Conservation (phyloP, 1,140 invertebrate species). For the Cotesia vestalis region DNA sequence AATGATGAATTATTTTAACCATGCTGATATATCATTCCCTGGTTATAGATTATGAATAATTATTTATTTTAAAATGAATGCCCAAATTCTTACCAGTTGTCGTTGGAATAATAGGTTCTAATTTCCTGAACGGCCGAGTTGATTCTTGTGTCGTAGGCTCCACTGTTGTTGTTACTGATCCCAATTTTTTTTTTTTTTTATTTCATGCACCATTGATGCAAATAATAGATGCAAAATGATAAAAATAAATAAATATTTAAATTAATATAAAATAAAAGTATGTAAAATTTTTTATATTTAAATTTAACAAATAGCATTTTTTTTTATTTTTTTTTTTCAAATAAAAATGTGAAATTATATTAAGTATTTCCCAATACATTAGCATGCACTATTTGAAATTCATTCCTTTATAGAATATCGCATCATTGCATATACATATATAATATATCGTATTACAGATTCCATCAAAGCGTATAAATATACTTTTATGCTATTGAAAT, state of each 20-base stretch:
- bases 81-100: slow-evolving; percentile 57
- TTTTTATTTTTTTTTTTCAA: too few relatives aligned
- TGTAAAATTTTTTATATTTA: slow-evolving; percentile 38
- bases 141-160: slow-evolving; percentile 56
- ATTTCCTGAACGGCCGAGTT: slow-evolving; percentile 56
- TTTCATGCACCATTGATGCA: slow-evolving; percentile 66
- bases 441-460: not conserved
- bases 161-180: slow-evolving; percentile 64
- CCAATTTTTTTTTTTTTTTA: slow-evolving; percentile 42
- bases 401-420: not conserved
- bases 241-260: slow-evolving; percentile 45
- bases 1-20: not conserved
- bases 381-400: too few relatives aligned
- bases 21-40: slow-evolving; percentile 34
- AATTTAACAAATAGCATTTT: slow-evolving; percentile 16
- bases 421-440: not conserved
- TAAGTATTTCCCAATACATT: not conserved
- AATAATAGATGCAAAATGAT: slow-evolving; percentile 55
- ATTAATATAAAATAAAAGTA: slow-evolving; percentile 36
- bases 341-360: slow-evolving; percentile 4
- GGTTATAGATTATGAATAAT: not conserved
- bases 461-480: too few relatives aligned
- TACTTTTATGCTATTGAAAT: too few relatives aligned
- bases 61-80: not conserved
- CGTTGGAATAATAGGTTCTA: slow-evolving; percentile 52